Conservation (phyloP, 2,888 invertebrate species). For the Anagyrus pseudococci region DNA sequence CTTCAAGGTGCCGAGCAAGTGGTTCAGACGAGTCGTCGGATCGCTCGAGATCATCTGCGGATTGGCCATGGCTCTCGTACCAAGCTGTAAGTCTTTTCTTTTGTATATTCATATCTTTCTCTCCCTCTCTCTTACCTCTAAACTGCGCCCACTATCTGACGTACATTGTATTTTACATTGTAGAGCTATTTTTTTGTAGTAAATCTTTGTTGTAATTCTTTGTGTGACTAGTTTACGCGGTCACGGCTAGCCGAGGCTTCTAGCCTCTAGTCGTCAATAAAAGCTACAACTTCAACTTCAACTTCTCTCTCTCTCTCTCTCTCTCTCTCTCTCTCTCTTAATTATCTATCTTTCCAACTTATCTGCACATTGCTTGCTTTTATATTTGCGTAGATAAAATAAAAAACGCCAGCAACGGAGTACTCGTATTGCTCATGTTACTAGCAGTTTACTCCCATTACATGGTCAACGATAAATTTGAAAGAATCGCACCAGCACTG, state of each 20-base stretch:
- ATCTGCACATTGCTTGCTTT: no score
- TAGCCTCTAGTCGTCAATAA: no score
- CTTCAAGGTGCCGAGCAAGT: conserved; percentile 89
- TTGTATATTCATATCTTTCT: neutral
- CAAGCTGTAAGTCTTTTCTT: conserved; percentile 74
- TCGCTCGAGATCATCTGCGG: conserved; percentile 86
- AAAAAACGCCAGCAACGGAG: conserved; percentile 88
- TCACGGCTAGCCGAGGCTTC: no score
- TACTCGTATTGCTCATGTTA: conserved; percentile 82
- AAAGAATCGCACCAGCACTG: conserved; percentile 86
- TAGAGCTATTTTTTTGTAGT: no score
- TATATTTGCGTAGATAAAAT: conserved; percentile 88
- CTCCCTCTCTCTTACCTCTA: neutral
- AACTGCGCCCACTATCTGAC: no score
- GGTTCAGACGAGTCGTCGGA: conserved; percentile 87
- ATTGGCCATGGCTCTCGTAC: conserved; percentile 80
- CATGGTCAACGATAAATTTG: conserved; percentile 91
- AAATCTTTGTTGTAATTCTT: no score
- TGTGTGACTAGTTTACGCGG: no score
- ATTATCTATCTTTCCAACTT: no score
- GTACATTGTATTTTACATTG: no score
- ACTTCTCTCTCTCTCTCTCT: no score
- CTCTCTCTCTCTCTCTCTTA: no score
- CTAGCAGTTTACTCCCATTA: conserved; percentile 92
- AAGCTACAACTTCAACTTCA: no score